These are phyloP conservation scores for Diabrotica balteata DNA, from an alignment of 2,888 invertebrate genomes.

Conservation along the genomic window DNA sequence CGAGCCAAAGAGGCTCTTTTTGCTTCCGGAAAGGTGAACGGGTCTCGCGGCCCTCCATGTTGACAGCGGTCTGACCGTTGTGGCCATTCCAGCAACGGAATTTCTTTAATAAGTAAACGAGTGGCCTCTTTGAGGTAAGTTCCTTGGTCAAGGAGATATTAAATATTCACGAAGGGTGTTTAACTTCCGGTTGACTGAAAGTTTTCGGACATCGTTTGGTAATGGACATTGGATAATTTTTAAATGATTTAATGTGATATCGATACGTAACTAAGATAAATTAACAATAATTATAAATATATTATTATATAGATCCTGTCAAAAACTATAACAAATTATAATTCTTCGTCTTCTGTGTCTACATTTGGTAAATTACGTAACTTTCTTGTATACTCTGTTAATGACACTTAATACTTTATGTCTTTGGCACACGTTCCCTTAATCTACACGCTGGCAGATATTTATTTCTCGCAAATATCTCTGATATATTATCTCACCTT, in stretches of 20 bases:
- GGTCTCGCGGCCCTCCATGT: conserved; percentile 23
- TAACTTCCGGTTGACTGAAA: conserved; percentile 10
- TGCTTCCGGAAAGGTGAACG: conserved; percentile 36
- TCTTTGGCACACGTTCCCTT: no score
- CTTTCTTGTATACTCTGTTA: no score
- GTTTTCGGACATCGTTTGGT: not conserved
- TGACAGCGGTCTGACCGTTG: conserved; percentile 47
- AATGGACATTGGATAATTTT: not conserved
- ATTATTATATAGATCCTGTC: no score
- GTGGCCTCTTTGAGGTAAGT: conserved; percentile 29
- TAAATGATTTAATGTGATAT: not conserved
- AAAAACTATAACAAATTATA: no score
- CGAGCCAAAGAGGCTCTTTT: conserved; percentile 30
- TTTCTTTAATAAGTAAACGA: conserved; percentile 34
- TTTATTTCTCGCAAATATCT: no score
- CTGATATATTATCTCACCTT: no score
- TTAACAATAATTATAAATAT: no score
- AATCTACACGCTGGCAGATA: no score
- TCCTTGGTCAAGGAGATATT: conserved; percentile 25
- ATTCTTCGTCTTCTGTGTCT: no score
- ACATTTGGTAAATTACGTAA: no score
- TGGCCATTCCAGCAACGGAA: conserved; percentile 22
- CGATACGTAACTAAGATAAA: no score
- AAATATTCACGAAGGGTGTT: conserved; percentile 26
- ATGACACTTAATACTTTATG: no score